A percentile compares a stretch with the other conserved stretches of the same genome.
phyloP scores from a whole-genome alignment of 2,797 vertebrate species.

The Anguilla anguilla region DNA sequence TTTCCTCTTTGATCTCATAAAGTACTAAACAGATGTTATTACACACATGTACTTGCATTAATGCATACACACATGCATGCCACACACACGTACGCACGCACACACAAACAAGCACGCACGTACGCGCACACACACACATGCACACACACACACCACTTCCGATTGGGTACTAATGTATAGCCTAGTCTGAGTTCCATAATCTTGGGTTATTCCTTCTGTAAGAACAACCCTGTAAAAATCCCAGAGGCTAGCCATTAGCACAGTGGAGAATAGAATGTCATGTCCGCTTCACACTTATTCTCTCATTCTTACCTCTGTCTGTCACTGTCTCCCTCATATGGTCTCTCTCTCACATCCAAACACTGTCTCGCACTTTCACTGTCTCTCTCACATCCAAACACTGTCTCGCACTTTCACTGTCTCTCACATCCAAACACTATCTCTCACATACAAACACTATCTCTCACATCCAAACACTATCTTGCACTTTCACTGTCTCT shows the following conservation, averaged over 20 bases:
- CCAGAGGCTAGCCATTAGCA: not conserved
- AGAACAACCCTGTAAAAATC: not conserved
- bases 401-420: no score
- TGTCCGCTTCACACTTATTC: not conserved
- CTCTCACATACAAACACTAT: not conserved
- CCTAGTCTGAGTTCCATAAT: not conserved
- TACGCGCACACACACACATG: not conserved
- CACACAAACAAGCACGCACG: not conserved
- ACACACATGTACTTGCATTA: slow-evolving; percentile 5
- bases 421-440: not conserved
- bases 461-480: not conserved
- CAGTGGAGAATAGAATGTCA: not conserved
- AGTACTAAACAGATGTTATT: slow-evolving; percentile 16
- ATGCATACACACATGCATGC: not conserved
- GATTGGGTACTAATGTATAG: not conserved
- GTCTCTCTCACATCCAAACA: not conserved
- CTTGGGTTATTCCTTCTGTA: not conserved
- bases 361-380: not conserved
- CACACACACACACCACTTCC: not conserved
- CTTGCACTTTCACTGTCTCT: not conserved
- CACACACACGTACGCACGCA: not conserved
- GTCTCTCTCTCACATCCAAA: not conserved
- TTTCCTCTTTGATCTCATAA: slow-evolving; percentile 17
- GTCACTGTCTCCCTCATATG: not conserved
- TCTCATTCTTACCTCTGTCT: not conserved